Percentiles rank a stretch among this genome's conserved stretches.
phyloP scores from a whole-genome alignment of 2,113 vertebrate species.

The Syngnathus typhle region DNA sequence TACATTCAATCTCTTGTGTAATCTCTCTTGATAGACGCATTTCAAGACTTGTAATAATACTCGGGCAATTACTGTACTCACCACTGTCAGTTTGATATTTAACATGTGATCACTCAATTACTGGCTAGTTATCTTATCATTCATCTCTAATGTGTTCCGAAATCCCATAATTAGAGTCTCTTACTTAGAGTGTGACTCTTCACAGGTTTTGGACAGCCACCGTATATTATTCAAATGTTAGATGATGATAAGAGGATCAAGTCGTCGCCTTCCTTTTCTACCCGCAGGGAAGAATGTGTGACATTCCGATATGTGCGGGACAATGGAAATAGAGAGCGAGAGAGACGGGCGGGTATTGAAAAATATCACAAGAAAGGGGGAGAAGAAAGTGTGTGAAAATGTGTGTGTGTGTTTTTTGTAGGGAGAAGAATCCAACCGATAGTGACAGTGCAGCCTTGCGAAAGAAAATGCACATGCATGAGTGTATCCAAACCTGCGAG shows the following conservation, averaged over 20 bases:
- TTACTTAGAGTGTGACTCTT: slow-evolving; percentile 24
- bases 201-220: slow-evolving; percentile 19
- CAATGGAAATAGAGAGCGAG: slow-evolving; percentile 40
- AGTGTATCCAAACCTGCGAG: slow-evolving; percentile 31
- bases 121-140: slow-evolving; percentile 39
- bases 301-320: slow-evolving; percentile 42
- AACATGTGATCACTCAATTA: slow-evolving; percentile 39
- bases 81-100: slow-evolving; percentile 23
- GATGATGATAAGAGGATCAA: slow-evolving; percentile 37
- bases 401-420: slow-evolving; percentile 7
- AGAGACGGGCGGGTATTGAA: slow-evolving; percentile 29
- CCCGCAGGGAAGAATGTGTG: slow-evolving; percentile 42
- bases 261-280: slow-evolving; percentile 39
- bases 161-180: slow-evolving; percentile 41
- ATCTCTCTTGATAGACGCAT: slow-evolving; percentile 22
- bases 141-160: slow-evolving; percentile 23
- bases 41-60: slow-evolving; percentile 33
- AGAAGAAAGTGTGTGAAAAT: slow-evolving; percentile 25
- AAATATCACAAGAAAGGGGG: slow-evolving; percentile 32
- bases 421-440: slow-evolving; percentile 35
- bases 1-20: slow-evolving; percentile 13
- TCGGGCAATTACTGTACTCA: slow-evolving; percentile 18
- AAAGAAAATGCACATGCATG: slow-evolving; percentile 39
- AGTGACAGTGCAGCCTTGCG: slow-evolving; percentile 47
- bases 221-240: slow-evolving; percentile 43